Evolutionary conservation across 2,888 invertebrate species (phyloP).

Genomic region (Lasioglossum malachurum): DNA sequence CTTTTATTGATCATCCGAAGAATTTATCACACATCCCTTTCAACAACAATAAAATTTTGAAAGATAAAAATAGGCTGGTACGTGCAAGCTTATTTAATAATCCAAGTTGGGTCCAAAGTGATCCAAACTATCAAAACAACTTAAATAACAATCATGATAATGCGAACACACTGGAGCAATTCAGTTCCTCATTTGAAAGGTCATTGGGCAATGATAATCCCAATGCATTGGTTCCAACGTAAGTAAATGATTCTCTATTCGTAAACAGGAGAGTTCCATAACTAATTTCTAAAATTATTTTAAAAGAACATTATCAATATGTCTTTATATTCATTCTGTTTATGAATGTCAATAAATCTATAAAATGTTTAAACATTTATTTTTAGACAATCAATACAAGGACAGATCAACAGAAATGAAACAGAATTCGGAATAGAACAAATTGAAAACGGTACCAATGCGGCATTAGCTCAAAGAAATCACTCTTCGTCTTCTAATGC

Average conservation of each 20-base stretch:
- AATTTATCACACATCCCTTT: neutral
- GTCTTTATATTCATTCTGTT: neutral
- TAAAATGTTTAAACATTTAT: neutral
- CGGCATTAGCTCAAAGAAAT: conserved; percentile 62
- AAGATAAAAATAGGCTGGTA: conserved; percentile 74
- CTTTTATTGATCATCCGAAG: conserved; percentile 43
- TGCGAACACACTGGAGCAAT: conserved; percentile 48
- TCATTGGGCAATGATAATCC: conserved; percentile 68
- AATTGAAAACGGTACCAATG: conserved; percentile 73
- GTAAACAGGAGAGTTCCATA: neutral
- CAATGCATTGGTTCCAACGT: conserved; percentile 77
- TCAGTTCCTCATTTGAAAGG: conserved; percentile 45
- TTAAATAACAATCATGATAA: conserved; percentile 55
- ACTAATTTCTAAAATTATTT: neutral
- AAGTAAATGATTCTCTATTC: conserved; percentile 51
- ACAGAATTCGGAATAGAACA: conserved; percentile 72
- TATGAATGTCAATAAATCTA: neutral
- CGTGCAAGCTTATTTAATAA: conserved; percentile 62
- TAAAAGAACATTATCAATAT: neutral
- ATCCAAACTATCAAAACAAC: conserved; percentile 73
- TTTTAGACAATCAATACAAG: conserved; percentile 73
- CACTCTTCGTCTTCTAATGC: conserved; percentile 54
- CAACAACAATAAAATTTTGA: conserved; percentile 67
- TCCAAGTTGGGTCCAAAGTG: conserved; percentile 70
- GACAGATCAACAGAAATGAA: conserved; percentile 68